Conservation (phyloP, 2,113 vertebrate species). For the Neolamprologus caudopunctatus region DNA sequence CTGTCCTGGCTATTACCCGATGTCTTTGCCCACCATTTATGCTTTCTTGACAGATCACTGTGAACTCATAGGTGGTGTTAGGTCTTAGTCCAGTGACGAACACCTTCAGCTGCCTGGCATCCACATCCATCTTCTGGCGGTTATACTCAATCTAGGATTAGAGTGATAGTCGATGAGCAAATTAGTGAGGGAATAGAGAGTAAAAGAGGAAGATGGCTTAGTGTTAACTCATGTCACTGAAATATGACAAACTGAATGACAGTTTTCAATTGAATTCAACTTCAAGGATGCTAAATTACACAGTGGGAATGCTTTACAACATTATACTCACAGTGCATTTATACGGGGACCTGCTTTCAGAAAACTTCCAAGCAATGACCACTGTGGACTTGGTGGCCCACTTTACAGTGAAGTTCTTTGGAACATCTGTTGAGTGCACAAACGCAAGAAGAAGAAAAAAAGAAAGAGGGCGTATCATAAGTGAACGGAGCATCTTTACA, state of each 20-base stretch:
- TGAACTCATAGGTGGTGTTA: constrained; percentile 87
- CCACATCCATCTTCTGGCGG: constrained; percentile 83
- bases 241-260: not conserved
- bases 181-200: not conserved
- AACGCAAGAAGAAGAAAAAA: not conserved
- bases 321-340: constrained; percentile 79
- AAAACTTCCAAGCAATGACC: constrained; percentile 93
- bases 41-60: constrained; percentile 83
- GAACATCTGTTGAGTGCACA: constrained; percentile 79
- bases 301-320: not conserved
- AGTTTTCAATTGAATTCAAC: not conserved
- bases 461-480: not conserved
- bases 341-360: constrained; percentile 79
- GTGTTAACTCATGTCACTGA: not conserved
- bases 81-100: constrained; percentile 84
- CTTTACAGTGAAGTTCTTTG: constrained; percentile 97
- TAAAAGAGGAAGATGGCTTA: not conserved
- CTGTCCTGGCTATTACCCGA: constrained; percentile 81
- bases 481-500: not conserved
- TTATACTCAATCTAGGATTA: constrained; percentile 85
- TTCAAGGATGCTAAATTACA: not conserved
- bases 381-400: constrained; percentile 92
- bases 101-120: constrained; percentile 82
- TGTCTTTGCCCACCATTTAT: constrained; percentile 83
- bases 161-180: not conserved